Evolutionary conservation across 1,140 invertebrate species (phyloP).

Genomic region (Drosophila persimilis): DNA sequence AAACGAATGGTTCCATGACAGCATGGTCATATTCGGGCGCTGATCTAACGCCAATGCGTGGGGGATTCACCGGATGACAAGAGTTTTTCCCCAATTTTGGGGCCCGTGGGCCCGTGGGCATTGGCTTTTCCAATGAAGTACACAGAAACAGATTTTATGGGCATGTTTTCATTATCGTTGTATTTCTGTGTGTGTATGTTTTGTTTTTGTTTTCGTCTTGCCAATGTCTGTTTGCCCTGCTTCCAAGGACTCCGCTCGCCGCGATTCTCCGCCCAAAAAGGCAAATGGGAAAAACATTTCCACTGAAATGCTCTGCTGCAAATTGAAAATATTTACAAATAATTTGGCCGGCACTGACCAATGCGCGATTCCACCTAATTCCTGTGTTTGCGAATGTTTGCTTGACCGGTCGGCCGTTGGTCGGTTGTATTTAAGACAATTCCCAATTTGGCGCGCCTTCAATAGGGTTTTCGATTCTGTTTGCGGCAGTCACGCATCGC

Average conservation of each 20-base stretch:
- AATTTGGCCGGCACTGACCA: slow-evolving; percentile 38
- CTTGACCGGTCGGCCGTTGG: slow-evolving; percentile 5
- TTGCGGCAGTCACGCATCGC: slow-evolving; percentile 55
- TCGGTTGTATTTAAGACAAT: slow-evolving; percentile 32
- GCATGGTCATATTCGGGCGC: slow-evolving; percentile 12
- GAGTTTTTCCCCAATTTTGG: slow-evolving; percentile 26
- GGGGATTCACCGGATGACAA: slow-evolving; percentile 47
- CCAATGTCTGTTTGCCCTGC: slow-evolving; percentile 26
- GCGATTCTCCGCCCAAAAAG: not conserved
- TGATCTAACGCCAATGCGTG: slow-evolving; percentile 6
- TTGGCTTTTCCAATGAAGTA: slow-evolving; percentile 52
- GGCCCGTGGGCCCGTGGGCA: slow-evolving; percentile 21
- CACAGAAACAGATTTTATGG: slow-evolving; percentile 49
- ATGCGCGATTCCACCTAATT: slow-evolving; percentile 35
- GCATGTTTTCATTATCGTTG: slow-evolving; percentile 38
- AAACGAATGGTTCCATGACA: not conserved
- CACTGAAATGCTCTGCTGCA: slow-evolving; percentile 55
- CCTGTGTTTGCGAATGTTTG: slow-evolving; percentile 43
- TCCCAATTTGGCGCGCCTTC: slow-evolving; percentile 13
- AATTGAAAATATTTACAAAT: slow-evolving; percentile 72
- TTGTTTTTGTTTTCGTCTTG: slow-evolving; percentile 56
- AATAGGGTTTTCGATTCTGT: slow-evolving; percentile 34
- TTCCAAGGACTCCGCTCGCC: slow-evolving; percentile 57
- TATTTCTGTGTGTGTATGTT: slow-evolving; percentile 19
- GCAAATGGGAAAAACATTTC: slow-evolving; percentile 61